These are phyloP conservation scores for Edolisoma coerulescens DNA, from an alignment of 2,113 vertebrate species.

Conservation along the genomic window DNA sequence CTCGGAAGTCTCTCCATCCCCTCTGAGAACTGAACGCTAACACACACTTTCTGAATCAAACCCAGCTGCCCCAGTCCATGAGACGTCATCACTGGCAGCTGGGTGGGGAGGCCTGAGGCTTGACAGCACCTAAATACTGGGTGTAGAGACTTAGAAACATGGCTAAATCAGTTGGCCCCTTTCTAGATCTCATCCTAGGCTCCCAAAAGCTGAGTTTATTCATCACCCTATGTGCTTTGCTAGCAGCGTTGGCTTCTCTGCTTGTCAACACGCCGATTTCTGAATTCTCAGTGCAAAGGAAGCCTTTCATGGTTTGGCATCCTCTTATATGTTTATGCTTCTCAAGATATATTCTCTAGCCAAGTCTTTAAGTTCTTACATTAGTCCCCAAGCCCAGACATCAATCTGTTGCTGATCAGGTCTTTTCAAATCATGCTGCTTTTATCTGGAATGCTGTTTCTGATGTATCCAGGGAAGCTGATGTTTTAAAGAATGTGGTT, in stretches of 20 bases:
- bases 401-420: conserved; percentile 65
- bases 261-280: conserved; percentile 39
- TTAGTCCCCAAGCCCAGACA: conserved; percentile 57
- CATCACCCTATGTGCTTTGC: conserved; percentile 27
- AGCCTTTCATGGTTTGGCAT: conserved; percentile 61
- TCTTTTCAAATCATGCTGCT: conserved; percentile 52
- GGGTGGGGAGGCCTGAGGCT: not conserved
- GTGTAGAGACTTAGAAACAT: not conserved
- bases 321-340: conserved; percentile 50
- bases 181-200: not conserved
- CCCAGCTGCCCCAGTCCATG: not conserved
- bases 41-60: not conserved
- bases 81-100: not conserved
- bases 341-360: conserved; percentile 52
- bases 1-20: not conserved
- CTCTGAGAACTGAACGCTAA: not conserved
- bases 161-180: not conserved
- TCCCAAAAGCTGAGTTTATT: conserved; percentile 40
- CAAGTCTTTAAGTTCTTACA: conserved; percentile 62
- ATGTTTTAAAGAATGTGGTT: conserved; percentile 48
- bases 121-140: not conserved
- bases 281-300: conserved; percentile 38
- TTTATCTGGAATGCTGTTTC: conserved; percentile 57
- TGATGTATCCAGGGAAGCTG: conserved; percentile 45
- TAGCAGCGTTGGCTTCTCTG: conserved; percentile 37